Evolutionary conservation across 2,888 invertebrate species (phyloP), one percentile per base, ranked within the genome.

Genomic region (Drosophila nr. perissopoda): DNA sequence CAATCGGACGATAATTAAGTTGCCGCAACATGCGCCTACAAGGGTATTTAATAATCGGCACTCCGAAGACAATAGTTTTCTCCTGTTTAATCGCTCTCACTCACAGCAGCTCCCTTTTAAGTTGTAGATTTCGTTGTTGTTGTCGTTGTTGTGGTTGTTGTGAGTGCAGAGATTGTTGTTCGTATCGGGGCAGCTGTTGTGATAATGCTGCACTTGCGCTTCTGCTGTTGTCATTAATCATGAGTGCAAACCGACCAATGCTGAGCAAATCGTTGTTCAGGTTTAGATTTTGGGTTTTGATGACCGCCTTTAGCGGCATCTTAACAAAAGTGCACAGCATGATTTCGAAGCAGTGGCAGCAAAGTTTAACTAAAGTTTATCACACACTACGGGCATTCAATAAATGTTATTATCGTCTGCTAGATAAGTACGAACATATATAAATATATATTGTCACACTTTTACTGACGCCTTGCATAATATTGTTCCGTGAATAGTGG

Each of bases 81-180:
- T 46, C 34, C 34, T n/a, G 33, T 21, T 52, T 65, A 67, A 62
- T 65, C 79, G 49, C 86, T 63, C 83, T 69, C 69, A 84, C 83
- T 84, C 83, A 84, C 83, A 83, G 87, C 54, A 84, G 59, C 61
- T 79, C 80, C 69, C 69, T 54, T 58, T 66, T 67, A 36, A 80
- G 46, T 58, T 25, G 81, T 33, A 62, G 63, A 52, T 62, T 38
- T 53, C 38, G 49, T 74, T 54, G 69, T 40, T 27, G 80, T 48
- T 36, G 64, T 40, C 18, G 54, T 34, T 58, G 63, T 13, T 52
- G 58, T 42, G 31, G 48, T 33, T 21, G 60, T 36, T 59, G 64
- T 49, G 42, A 25, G 25, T 46, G 16, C 46, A 46, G 46, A 16
- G 46, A 42, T 36, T 64, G 73, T 49, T 49, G 61, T 48, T 67